phyloP scores from a whole-genome alignment of 2,797 vertebrate species.

The Tamandua tetradactyla region DNA sequence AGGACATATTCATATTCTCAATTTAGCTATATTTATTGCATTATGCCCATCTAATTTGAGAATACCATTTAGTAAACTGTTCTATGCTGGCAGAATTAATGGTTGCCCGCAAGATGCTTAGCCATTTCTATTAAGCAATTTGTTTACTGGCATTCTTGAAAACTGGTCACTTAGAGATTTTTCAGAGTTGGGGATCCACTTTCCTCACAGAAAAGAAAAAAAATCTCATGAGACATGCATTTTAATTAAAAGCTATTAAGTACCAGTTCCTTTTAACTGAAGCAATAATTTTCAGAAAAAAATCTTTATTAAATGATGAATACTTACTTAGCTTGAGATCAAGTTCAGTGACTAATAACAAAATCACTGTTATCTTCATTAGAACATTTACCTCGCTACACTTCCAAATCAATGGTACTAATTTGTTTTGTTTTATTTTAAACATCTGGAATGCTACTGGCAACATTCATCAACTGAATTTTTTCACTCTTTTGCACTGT shows the following conservation, averaged over 20 bases:
- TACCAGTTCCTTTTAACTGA: constrained; percentile 67
- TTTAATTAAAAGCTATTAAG: constrained; percentile 73
- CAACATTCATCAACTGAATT: neutral
- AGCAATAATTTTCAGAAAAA: constrained; percentile 52
- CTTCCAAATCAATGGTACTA: constrained; percentile 64
- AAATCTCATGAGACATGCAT: constrained; percentile 45
- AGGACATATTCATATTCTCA: constrained; percentile 37
- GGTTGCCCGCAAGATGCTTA: neutral
- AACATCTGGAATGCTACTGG: constrained; percentile 14
- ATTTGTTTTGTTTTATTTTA: constrained; percentile 37
- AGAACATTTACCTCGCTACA: constrained; percentile 62
- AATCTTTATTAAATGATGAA: constrained; percentile 56
- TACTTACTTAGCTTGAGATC: constrained; percentile 68
- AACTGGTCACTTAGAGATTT: constrained; percentile 55
- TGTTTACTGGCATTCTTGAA: constrained; percentile 20
- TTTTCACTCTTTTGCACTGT: constrained; percentile 44
- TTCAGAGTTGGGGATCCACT: constrained; percentile 38
- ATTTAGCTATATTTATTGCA: neutral
- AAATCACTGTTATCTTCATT: constrained; percentile 72
- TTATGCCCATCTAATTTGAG: neutral
- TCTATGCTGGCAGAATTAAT: neutral
- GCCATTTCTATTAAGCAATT: constrained; percentile 19
- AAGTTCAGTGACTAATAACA: constrained; percentile 64
- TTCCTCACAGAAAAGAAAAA: constrained; percentile 63
- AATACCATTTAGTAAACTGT: constrained; percentile 5